Percentiles rank a stretch among this genome's conserved stretches.
These are phyloP conservation scores for Mycteria americana DNA, from an alignment of 2,797 vertebrate species.

Conservation along the genomic window DNA sequence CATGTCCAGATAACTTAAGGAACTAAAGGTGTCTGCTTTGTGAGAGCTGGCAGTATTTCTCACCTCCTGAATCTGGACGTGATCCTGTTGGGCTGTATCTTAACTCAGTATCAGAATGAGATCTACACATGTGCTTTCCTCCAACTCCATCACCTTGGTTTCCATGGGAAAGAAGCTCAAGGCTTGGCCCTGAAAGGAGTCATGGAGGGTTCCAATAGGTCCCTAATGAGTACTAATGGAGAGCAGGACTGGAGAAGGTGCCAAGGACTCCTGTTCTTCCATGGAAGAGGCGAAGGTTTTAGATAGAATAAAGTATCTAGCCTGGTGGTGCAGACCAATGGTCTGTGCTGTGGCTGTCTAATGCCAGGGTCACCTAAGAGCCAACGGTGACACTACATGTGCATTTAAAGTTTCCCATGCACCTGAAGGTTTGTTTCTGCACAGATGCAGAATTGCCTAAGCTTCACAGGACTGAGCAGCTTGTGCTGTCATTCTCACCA, in stretches of 20 bases:
- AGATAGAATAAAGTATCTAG: neutral
- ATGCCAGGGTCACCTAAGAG: neutral
- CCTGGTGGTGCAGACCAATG: neutral
- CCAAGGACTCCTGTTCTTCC: neutral
- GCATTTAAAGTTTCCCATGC: neutral
- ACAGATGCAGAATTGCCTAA: neutral
- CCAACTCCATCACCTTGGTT: neutral
- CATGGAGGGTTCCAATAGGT: neutral
- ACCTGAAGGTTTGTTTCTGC: neutral
- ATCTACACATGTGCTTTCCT: neutral
- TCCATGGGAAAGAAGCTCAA: neutral
- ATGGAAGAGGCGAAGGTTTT: neutral
- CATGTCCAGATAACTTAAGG: neutral
- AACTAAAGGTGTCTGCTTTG: neutral
- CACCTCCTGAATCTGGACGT: neutral
- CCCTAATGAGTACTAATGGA: accelerated
- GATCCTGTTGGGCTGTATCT: neutral
- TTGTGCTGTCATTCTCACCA: neutral
- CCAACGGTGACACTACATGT: neutral
- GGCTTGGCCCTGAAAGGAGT: neutral
- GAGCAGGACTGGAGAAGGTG: neutral
- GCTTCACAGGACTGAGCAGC: neutral
- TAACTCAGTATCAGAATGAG: neutral
- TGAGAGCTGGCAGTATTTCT: neutral
- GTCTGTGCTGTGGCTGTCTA: neutral